Base-by-base conservation (phyloP, 2,797 vertebrate species). In the Epinephelus coioides region DNA sequence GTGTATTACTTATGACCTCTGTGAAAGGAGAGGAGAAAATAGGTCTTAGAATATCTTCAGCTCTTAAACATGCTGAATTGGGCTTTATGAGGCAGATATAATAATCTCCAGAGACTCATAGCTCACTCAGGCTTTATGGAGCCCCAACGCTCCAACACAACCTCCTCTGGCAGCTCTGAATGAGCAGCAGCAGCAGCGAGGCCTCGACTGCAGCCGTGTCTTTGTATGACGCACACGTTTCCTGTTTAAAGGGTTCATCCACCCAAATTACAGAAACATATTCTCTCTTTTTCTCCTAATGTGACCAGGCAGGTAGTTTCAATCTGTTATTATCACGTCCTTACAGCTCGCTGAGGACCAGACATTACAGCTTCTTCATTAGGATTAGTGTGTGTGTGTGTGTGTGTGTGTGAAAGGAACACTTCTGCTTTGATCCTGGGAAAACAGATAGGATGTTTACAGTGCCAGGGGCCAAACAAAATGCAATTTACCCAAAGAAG, bases 11-110 rank as follows among this genome's bases (percentile, higher is more conserved):
- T 76, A 70, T 68, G 77, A 81, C 78, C 76, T 80, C 50, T 55
- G 82, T 55, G 85, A 89, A 74, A 85, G 82, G 73, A 75, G 83
- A 86, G 56, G 51, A 81, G 75, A 74, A 87, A 88, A 77, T 50
- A 46, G 74, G 63, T 73, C 62, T 82, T 59, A 86, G 87, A 89
- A 90, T 81, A 86, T 88, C 88, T 90, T 64, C 71, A 80, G 43
- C 68, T 89, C 87, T 85, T 86, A 86, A 90, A 92, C 73, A 76
- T 50, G 78, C 55, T 73, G 40, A 61, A 74, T 25, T 73, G 73
- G 62, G 76, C 89, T 94, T 94, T 86, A 93, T 88, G 86, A 86
- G 80, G 82, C 59, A 79, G 92, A 92, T 92, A 87, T 83, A 94
- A 86, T 86, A 83, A 91, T 85, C 94, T 88, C 90, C 66, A 56